Conservation (phyloP, 1,140 invertebrate genomes). For the Batillaria attramentaria region DNA sequence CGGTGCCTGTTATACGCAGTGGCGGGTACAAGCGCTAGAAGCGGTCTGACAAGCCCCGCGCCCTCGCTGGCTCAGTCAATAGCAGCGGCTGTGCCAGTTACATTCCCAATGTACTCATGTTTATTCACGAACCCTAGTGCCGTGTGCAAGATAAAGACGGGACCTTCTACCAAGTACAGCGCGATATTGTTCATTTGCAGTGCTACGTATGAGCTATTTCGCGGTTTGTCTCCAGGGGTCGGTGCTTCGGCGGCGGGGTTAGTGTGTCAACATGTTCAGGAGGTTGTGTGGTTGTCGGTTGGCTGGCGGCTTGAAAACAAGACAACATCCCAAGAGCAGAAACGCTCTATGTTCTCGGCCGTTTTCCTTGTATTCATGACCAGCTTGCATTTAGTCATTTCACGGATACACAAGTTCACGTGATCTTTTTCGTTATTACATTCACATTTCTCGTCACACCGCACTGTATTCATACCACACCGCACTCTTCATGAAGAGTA, state of each 20-base stretch:
- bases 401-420: too few relatives aligned
- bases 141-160: neutral
- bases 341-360: neutral
- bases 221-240: neutral
- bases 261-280: too few relatives aligned
- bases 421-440: too few relatives aligned
- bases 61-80: neutral
- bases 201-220: neutral
- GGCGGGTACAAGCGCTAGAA: neutral
- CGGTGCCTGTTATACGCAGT: neutral
- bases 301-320: neutral
- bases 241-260: neutral
- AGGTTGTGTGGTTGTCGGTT: too few relatives aligned
- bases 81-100: neutral
- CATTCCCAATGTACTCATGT: conserved; percentile 7
- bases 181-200: neutral
- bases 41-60: too few relatives aligned
- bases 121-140: conserved; percentile 5
- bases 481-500: too few relatives aligned
- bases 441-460: too few relatives aligned
- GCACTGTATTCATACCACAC: too few relatives aligned
- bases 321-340: too few relatives aligned
- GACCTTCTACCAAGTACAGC: neutral
- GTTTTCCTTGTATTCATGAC: too few relatives aligned
- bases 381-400: too few relatives aligned